Evolutionary conservation across 2,888 invertebrate genomes (phyloP).

Genomic region (Drosophila histrio): DNA sequence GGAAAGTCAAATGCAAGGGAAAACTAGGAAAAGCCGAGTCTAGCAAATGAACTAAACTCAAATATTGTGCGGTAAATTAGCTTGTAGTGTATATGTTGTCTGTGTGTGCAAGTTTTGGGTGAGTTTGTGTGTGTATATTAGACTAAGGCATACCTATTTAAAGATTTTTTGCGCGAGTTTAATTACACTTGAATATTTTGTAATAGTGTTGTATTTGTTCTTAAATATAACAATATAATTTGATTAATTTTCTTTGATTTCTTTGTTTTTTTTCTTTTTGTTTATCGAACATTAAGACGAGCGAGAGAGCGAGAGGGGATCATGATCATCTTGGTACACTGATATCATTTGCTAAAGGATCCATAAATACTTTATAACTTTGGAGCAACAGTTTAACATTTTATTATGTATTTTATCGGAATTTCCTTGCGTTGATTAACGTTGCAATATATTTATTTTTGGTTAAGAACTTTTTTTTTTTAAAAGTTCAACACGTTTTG

Average conservation of each 20-base stretch:
- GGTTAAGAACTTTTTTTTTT: neutral
- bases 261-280: conserved; percentile 16
- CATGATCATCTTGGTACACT: conserved; percentile 36
- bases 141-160: conserved; percentile 78
- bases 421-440: conserved; percentile 33
- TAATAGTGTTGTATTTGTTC: conserved; percentile 29
- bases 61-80: neutral
- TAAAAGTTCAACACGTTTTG: neutral
- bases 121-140: conserved; percentile 35
- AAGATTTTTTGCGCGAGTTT: conserved; percentile 77
- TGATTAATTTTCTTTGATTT: conserved; percentile 19
- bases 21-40: neutral
- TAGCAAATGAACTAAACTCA: neutral
- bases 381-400: conserved; percentile 79
- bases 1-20: neutral
- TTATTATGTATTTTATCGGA: conserved; percentile 30
- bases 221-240: conserved; percentile 28
- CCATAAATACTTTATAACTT: conserved; percentile 49
- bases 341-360: conserved; percentile 32
- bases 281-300: conserved; percentile 49
- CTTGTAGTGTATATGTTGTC: conserved; percentile 7
- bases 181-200: conserved; percentile 57
- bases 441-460: conserved; percentile 30
- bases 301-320: conserved; percentile 52
- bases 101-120: conserved; percentile 14